Percentiles rank a stretch among this genome's conserved stretches.
These are phyloP conservation scores for Zaprionus lineosus DNA, from an alignment of 2,888 invertebrate species.

Conservation along the genomic window DNA sequence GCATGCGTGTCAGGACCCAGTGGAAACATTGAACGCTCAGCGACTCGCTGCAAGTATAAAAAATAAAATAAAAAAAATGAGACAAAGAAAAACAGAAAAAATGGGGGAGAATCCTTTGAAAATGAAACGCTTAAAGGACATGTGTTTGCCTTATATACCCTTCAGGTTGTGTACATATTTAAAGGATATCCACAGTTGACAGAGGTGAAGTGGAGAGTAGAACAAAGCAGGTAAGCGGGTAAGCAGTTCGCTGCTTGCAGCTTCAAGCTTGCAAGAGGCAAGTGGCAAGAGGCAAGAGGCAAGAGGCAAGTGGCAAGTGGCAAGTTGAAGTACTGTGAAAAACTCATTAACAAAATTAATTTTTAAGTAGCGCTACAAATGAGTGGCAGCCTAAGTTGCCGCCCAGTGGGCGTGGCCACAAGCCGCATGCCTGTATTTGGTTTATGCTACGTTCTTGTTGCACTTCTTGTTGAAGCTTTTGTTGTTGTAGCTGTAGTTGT, in stretches of 20 bases:
- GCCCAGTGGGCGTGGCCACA: slow-evolving; percentile 49
- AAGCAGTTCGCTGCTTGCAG: slow-evolving; percentile 34
- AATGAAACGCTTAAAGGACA: too few relatives aligned
- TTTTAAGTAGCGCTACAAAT: slow-evolving; percentile 76
- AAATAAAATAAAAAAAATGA: slow-evolving; percentile 39
- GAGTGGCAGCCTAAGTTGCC: slow-evolving; percentile 66
- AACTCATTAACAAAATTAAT: slow-evolving; percentile 81
- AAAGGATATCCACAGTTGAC: slow-evolving; percentile 4
- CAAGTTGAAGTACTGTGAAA: slow-evolving; percentile 60
- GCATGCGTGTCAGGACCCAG: slow-evolving; percentile 87
- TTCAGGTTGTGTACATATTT: neutral
- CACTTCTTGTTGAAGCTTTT: slow-evolving; percentile 3
- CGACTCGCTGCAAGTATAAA: slow-evolving; percentile 90
- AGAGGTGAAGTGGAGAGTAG: neutral
- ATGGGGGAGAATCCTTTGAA: too few relatives aligned
- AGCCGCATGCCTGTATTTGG: slow-evolving; percentile 47
- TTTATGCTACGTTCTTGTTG: slow-evolving; percentile 25
- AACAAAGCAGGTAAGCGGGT: slow-evolving; percentile 8
- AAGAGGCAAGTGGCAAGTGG: slow-evolving; percentile 27
- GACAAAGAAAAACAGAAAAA: too few relatives aligned
- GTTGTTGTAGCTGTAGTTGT: slow-evolving; percentile 2
- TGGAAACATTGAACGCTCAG: slow-evolving; percentile 96
- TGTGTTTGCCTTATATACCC: slow-evolving; percentile 12
- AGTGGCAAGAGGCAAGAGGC: too few relatives aligned
- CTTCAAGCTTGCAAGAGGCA: slow-evolving; percentile 43